Base-by-base conservation (phyloP, 2,888 invertebrate species). In the Megalurothrips usitatus region DNA sequence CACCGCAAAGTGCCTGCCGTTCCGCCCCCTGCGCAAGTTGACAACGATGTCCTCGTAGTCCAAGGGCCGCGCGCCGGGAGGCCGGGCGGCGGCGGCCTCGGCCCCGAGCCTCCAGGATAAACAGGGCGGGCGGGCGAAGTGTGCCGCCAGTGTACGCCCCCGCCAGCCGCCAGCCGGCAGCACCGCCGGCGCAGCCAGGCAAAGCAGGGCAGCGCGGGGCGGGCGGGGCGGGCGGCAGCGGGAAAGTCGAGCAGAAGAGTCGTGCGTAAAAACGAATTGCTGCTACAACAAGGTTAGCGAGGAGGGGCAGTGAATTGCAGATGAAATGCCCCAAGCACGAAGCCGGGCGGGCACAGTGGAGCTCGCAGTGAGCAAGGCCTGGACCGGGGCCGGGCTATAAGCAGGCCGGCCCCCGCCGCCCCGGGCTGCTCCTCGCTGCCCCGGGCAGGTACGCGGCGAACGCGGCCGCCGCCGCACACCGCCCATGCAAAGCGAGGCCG, bases 191-290 rank as follows among this genome's bases (percentile, higher is more conserved):
- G 34, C 34, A 2, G 34, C 34, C 34, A 43, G 34, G 34, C 34
- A 43, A 43, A 43, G 34, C 34, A 58, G 17, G 19, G 19, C n/a
- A 58, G 14, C 14, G 14, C 0, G 58, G 6, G 58, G 58, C 58
- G 58, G 58, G 0, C 14, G 19, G 1, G 52, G 52, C 52, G 52
- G 52, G 19, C 17, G 17, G 58, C 58, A 58, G 58, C 58, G 58
- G 58, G 26, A 23, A 26, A 26, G 68, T 26, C 23, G 68, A 11
- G 68, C 68, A 26, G 68, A 75, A 75, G 68, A 75, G 68, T 26
- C 68, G 68, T 75, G 68, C 68, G 68, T 75, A 75, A 75, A 75
- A 75, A 75, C 68, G 68, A 75, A 75, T 75, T 75, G 68, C 68
- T 75, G 68, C 68, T 75, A 75, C 23, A 75, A 75, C 68, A 75